These are phyloP conservation scores for Aldabrachelys gigantea DNA, from an alignment of 2,113 vertebrate genomes.

Conservation along the genomic window DNA sequence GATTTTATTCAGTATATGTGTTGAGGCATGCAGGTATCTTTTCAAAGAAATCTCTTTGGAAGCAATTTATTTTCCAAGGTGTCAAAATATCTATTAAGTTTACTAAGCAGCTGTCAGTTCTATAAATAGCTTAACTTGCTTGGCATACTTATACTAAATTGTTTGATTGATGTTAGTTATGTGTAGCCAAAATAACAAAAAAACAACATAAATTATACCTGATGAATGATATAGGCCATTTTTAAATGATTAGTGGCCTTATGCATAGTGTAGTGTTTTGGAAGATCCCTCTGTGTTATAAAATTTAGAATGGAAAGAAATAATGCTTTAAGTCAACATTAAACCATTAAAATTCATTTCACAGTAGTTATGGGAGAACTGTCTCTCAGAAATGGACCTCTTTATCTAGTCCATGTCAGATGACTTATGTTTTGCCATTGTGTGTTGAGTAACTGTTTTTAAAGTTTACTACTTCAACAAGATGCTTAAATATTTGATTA, in stretches of 20 bases:
- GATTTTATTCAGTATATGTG: not conserved
- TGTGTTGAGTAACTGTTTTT: not conserved
- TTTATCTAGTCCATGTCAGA: constrained; percentile 11
- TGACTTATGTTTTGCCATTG: not conserved
- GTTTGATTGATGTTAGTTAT: constrained; percentile 57
- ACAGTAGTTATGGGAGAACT: constrained; percentile 37
- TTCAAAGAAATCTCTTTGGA: not conserved
- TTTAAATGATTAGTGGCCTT: not conserved
- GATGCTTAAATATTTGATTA: not conserved
- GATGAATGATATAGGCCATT: not conserved
- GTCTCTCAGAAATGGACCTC: constrained; percentile 22
- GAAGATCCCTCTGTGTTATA: not conserved
- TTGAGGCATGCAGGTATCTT: not conserved
- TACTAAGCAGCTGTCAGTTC: constrained; percentile 17
- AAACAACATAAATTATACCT: not conserved
- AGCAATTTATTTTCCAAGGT: not conserved
- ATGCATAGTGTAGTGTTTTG: not conserved
- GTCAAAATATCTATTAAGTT: constrained; percentile 11
- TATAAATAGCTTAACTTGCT: constrained; percentile 58
- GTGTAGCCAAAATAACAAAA: constrained; percentile 14
- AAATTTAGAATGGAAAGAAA: not conserved
- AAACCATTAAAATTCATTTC: constrained; percentile 7
- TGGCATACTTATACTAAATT: constrained; percentile 39
- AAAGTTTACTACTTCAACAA: not conserved
- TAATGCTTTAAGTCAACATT: constrained; percentile 13